phyloP scores from a whole-genome alignment of 2,113 vertebrate genomes.

The Coracopsis vasa region DNA sequence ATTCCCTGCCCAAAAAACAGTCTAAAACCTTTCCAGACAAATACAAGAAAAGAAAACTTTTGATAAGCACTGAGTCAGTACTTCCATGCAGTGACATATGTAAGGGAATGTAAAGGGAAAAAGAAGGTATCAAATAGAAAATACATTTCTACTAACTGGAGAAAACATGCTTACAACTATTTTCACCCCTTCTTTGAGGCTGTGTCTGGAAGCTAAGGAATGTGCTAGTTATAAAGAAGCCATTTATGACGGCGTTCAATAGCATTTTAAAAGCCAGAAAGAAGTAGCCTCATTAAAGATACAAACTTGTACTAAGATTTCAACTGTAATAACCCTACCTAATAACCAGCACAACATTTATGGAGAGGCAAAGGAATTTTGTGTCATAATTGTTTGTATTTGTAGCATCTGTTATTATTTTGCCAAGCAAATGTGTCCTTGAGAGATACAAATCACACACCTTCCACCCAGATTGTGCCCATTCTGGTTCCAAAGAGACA shows the following conservation, averaged over 20 bases:
- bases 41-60: not conserved
- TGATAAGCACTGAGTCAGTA: not conserved
- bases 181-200: constrained; percentile 36
- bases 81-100: not conserved
- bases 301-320: not conserved
- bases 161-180: constrained; percentile 10
- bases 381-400: not conserved
- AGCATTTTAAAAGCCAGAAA: constrained; percentile 43
- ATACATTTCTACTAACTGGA: not conserved
- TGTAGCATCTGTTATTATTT: not conserved
- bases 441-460: not conserved
- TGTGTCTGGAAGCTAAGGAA: constrained; percentile 50
- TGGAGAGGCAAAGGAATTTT: not conserved
- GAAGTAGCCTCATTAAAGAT: constrained; percentile 13
- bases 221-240: constrained; percentile 52
- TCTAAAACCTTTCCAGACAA: not conserved
- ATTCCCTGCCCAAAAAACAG: not conserved
- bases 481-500: not conserved
- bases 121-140: not conserved
- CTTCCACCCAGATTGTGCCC: not conserved
- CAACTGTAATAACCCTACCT: constrained; percentile 10
- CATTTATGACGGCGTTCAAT: constrained; percentile 51
- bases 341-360: constrained; percentile 10
- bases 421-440: not conserved
- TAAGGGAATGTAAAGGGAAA: not conserved